Evolutionary conservation across 2,888 invertebrate genomes (phyloP).

Genomic region (Drosophila borborema): DNA sequence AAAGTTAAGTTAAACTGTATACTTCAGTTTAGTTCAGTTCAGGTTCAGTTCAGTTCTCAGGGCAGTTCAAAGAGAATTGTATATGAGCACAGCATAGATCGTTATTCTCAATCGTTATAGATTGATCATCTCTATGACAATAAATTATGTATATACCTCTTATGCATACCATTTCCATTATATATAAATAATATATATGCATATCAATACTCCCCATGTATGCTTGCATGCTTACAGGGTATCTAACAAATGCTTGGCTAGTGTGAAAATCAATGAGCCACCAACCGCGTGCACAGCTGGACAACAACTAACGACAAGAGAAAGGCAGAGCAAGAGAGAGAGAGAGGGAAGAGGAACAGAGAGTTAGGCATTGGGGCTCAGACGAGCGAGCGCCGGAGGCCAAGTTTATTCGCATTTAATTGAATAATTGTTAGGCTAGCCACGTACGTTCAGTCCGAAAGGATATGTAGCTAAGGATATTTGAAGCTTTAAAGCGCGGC

Average conservation of each 20-base stretch:
- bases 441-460: constrained; percentile 71
- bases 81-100: too few relatives aligned
- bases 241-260: constrained; percentile 52
- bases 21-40: too few relatives aligned
- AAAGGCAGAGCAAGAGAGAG: neutral
- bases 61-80: too few relatives aligned
- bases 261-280: constrained; percentile 74
- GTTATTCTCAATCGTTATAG: too few relatives aligned
- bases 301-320: constrained; percentile 11
- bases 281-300: constrained; percentile 41
- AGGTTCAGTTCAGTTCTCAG: too few relatives aligned
- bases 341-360: neutral
- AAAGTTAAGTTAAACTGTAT: too few relatives aligned
- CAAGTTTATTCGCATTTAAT: constrained; percentile 84
- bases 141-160: too few relatives aligned
- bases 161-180: too few relatives aligned
- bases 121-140: too few relatives aligned
- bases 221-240: constrained; percentile 15
- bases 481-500: constrained; percentile 28
- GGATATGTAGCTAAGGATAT: constrained; percentile 23
- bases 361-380: neutral
- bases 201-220: neutral
- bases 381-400: constrained; percentile 43
- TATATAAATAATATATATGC: neutral
- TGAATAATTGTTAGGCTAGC: constrained; percentile 84